phyloP scores from a whole-genome alignment of 2,888 invertebrate genomes.

The Halictus ligatus region DNA sequence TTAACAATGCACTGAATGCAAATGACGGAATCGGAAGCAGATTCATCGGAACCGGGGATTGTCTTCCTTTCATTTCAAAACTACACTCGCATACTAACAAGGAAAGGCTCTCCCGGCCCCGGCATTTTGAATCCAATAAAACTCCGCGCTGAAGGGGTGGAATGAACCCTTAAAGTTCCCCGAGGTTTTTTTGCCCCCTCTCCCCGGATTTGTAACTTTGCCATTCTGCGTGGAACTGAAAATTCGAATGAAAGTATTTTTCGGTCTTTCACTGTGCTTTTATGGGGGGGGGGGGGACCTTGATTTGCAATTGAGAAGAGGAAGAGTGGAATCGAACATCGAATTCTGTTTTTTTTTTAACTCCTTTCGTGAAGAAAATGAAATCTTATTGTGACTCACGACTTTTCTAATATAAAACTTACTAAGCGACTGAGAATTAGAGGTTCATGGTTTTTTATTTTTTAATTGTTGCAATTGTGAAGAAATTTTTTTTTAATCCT shows the following conservation, averaged over 20 bases:
- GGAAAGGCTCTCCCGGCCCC: neutral
- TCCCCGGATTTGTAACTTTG: neutral
- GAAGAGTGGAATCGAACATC: no score
- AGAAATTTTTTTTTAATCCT: no score
- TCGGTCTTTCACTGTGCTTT: no score
- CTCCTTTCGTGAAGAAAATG: no score
- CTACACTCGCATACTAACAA: conserved; percentile 4
- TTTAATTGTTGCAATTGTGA: no score
- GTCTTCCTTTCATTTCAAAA: conserved; percentile 12
- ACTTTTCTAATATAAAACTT: no score
- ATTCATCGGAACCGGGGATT: conserved; percentile 10
- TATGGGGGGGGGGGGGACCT: no score
- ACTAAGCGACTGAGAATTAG: no score
- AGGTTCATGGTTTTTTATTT: no score
- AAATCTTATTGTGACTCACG: no score
- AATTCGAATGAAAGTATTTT: neutral
- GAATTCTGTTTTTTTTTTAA: no score
- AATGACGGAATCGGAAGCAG: neutral
- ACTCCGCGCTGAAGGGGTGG: neutral
- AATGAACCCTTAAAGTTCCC: neutral
- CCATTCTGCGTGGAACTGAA: neutral
- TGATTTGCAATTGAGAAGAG: no score
- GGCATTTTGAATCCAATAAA: neutral
- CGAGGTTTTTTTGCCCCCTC: neutral
- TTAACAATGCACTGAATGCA: conserved; percentile 4